A percentile compares a stretch with the other conserved stretches of the same genome.
These are phyloP conservation scores for Distichodus sexfasciatus DNA, from an alignment of 2,797 vertebrate genomes.

Conservation along the genomic window DNA sequence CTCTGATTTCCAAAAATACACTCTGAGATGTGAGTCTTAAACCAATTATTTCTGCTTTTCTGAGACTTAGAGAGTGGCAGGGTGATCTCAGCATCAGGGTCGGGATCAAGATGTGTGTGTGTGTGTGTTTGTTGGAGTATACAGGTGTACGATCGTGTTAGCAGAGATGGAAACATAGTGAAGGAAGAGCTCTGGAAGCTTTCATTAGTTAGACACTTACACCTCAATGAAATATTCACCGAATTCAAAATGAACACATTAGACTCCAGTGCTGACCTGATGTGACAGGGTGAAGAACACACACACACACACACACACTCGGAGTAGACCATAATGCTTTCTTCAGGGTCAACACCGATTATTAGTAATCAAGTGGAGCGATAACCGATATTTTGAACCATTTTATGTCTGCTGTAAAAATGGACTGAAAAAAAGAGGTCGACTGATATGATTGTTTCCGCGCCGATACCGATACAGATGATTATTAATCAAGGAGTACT, in stretches of 20 bases:
- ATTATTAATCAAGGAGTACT: too few species aligned
- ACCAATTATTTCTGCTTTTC: too few species aligned
- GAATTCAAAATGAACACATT: background rate
- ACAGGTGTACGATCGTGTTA: background rate
- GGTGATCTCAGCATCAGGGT: background rate
- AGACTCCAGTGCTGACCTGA: background rate
- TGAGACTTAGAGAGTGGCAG: too few species aligned
- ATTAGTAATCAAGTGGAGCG: too few species aligned
- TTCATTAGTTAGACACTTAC: background rate
- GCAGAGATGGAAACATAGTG: background rate
- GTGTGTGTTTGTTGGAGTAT: conserved; percentile 35
- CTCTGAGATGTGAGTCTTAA: too few species aligned
- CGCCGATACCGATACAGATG: too few species aligned
- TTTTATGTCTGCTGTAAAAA: too few species aligned
- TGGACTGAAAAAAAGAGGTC: too few species aligned
- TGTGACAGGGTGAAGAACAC: conserved; percentile 17
- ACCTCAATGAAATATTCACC: background rate
- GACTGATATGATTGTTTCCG: too few species aligned
- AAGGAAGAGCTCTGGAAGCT: background rate
- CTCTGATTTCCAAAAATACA: too few species aligned
- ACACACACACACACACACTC: background rate
- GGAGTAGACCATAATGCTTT: background rate
- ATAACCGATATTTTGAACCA: too few species aligned
- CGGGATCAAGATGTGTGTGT: background rate
- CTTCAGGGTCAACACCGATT: too few species aligned